A percentile compares a stretch with the other conserved stretches of the same genome.
These are phyloP conservation scores for Vulpes lagopus DNA, from an alignment of 2,113 vertebrate species.

Conservation along the genomic window DNA sequence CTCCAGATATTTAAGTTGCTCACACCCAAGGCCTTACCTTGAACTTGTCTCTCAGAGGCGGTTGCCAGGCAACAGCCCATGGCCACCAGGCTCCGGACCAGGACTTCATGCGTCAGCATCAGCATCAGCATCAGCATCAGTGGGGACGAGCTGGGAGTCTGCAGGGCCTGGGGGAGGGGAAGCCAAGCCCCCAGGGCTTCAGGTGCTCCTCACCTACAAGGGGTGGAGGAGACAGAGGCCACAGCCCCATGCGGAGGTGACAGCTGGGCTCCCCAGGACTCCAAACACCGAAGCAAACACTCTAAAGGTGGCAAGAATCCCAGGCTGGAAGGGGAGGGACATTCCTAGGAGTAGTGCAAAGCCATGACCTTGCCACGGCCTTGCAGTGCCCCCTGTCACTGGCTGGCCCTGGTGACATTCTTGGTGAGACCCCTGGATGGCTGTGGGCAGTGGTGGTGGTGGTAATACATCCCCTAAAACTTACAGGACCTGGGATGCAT, in stretches of 20 bases:
- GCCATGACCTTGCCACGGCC: background rate
- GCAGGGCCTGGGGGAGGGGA: background rate
- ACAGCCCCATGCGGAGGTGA: background rate
- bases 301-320: background rate
- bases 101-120: background rate
- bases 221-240: background rate
- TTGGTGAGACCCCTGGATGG: background rate
- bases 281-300: background rate
- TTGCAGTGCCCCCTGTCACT: background rate
- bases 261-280: background rate
- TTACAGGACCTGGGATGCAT: background rate
- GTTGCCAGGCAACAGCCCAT: conserved; percentile 80
- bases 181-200: background rate
- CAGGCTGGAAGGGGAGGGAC: background rate
- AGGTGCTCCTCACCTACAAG: background rate
- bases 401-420: background rate
- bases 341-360: background rate
- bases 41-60: conserved; percentile 71
- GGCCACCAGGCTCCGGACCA: conserved; percentile 11
- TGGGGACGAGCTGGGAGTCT: background rate
- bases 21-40: conserved; percentile 63
- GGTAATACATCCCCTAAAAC: background rate
- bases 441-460: too few species aligned
- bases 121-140: background rate
- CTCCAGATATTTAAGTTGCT: background rate